Evolutionary conservation across 2,113 vertebrate species (phyloP), one percentile per base, ranked within the genome.

Genomic region (Aptenodytes forsteri): DNA sequence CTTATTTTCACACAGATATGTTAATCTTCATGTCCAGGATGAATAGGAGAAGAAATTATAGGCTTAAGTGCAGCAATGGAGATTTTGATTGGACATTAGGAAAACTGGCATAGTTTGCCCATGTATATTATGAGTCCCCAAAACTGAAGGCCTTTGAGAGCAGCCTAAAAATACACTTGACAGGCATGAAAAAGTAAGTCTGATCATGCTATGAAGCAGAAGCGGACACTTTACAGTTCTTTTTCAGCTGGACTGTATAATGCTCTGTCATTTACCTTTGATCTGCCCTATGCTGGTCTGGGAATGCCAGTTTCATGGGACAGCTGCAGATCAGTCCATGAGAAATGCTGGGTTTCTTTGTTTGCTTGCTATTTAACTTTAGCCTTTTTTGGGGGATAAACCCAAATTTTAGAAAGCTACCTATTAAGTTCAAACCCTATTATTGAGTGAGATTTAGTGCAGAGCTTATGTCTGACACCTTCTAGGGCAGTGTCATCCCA

Each of bases 381-480:
- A 78, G 55, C 9, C 7, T 10, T 21, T 76, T 83, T 76, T 83
- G 75, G 92, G 82, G 92, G 92, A 83, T 56, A 86, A 92, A 77
- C 4, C 58, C 83, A 93, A 55, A 56, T 72, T 94, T 88, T 80
- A 61, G 40, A 86, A 92, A 89, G 52, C 18, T 96, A 96, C 90
- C 71, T 94, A 96, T 54, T 22, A 90, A 83, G 55, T 75, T 95
- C 27, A 75, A 83, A 89, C 44, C 32, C 29, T 81, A 54, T 77
- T 90, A 83, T 23, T 89, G 55, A 91, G 14, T n/a, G 42, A 84
- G 55, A 91, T 87, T 96, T 89, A 73, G 40, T 54, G 30, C 67
- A 94, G 76, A 83, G 38, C 20, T 95, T 94, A 62, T 61, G 40
- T 73, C 40, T 92, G 82, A 92, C 84, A 90, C 78, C 62, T 97